These are phyloP conservation scores for Valencia hispanica DNA, from an alignment of 2,797 vertebrate species.

Conservation along the genomic window DNA sequence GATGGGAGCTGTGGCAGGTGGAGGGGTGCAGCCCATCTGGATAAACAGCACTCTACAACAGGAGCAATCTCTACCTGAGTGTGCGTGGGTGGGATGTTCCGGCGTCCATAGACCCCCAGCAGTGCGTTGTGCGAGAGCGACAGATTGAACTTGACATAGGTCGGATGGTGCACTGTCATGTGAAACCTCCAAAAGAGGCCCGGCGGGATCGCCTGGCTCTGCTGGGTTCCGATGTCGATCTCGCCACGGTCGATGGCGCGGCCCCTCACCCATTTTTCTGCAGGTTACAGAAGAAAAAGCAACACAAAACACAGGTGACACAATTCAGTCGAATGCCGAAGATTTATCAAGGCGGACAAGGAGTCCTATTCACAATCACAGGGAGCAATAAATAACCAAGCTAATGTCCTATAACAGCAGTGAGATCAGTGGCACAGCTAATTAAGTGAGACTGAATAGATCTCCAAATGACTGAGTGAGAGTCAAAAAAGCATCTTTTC, in stretches of 20 bases:
- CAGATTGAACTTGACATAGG: constrained; percentile 96
- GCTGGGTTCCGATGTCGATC: constrained; percentile 91
- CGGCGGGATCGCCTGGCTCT: constrained; percentile 93
- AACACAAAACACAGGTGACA: constrained; percentile 37
- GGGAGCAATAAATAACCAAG: constrained; percentile 59
- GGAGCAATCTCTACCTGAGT: constrained; percentile 86
- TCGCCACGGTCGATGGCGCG: constrained; percentile 94
- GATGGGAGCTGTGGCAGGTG: constrained; percentile 7
- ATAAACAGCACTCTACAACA: constrained; percentile 41
- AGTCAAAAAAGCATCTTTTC: constrained; percentile 58
- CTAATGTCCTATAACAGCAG: constrained; percentile 56
- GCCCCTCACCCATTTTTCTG: constrained; percentile 89
- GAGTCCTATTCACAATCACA: constrained; percentile 39
- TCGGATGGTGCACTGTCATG: constrained; percentile 90
- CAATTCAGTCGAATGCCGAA: constrained; percentile 27
- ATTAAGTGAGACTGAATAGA: constrained; percentile 67
- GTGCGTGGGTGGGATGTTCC: constrained; percentile 95
- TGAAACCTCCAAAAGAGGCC: constrained; percentile 98
- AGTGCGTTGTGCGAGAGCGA: constrained; percentile 93
- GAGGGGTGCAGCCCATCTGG: constrained; percentile 49
- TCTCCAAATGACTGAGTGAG: constrained; percentile 51
- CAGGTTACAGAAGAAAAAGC: constrained; percentile 39
- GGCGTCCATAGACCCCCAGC: constrained; percentile 93
- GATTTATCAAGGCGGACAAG: constrained; percentile 44
- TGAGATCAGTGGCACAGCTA: constrained; percentile 60